Evolutionary conservation across 2,113 vertebrate genomes (phyloP).

Genomic region (Naja naja): DNA sequence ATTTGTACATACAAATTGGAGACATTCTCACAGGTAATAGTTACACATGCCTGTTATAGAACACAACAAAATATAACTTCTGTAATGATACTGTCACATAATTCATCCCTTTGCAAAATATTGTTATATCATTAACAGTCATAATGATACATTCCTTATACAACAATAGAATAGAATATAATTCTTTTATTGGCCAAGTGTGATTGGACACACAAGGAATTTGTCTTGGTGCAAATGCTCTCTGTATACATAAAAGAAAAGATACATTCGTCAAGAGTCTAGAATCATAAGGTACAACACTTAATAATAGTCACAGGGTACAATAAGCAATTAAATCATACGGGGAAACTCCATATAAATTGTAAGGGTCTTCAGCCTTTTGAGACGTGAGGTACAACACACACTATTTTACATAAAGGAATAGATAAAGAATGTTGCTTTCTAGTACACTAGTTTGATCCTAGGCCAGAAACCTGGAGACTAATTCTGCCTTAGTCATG

Average conservation of each 20-base stretch:
- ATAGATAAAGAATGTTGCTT: neutral
- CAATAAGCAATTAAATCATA: too few species aligned
- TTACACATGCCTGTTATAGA: neutral
- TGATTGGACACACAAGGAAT: too few species aligned
- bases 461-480: neutral
- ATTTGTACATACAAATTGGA: neutral
- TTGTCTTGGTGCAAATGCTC: too few species aligned
- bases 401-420: neutral
- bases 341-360: too few species aligned
- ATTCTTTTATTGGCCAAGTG: too few species aligned
- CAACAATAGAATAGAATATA: neutral
- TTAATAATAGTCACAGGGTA: too few species aligned
- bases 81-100: neutral
- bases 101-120: neutral
- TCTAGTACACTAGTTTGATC: neutral
- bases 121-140: neutral
- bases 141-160: neutral
- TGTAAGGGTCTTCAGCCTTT: neutral
- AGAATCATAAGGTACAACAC: too few species aligned
- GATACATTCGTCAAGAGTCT: too few species aligned
- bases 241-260: too few species aligned
- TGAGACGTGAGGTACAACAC: neutral
- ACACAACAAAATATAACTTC: neutral
- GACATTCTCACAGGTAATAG: neutral
- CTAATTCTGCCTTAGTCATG: neutral